These are phyloP conservation scores for Cervus canadensis DNA, from an alignment of 2,113 vertebrate genomes.

Conservation along the genomic window DNA sequence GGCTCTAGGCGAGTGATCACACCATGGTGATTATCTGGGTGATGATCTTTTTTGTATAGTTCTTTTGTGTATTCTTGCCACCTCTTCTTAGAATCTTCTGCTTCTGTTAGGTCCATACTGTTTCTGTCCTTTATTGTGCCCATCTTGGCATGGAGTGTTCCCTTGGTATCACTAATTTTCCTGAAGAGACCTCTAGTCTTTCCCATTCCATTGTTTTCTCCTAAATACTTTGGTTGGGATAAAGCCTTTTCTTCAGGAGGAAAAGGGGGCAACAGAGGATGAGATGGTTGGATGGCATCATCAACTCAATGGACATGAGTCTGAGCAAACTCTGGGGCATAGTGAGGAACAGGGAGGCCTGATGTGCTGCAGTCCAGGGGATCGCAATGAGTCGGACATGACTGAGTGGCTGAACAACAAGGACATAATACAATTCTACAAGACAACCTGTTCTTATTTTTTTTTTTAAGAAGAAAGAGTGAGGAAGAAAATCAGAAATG, in stretches of 20 bases:
- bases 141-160: neutral
- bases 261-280: neutral
- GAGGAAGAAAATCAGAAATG: neutral
- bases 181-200: neutral
- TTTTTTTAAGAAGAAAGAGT: neutral
- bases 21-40: neutral
- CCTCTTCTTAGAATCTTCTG: neutral
- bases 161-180: neutral
- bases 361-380: rapidly evolving
- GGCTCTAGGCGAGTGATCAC: neutral
- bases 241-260: neutral
- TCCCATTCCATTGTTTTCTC: neutral
- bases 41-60: neutral
- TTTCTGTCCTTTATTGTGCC: neutral
- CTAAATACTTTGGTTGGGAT: neutral
- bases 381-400: neutral
- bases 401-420: neutral
- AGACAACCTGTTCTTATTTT: neutral
- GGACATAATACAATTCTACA: neutral
- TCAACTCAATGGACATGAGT: neutral
- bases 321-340: neutral
- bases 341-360: neutral
- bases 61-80: neutral
- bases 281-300: neutral
- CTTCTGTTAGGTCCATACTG: neutral